Conservation (phyloP, 2,797 vertebrate species). For the Anabas testudineus region DNA sequence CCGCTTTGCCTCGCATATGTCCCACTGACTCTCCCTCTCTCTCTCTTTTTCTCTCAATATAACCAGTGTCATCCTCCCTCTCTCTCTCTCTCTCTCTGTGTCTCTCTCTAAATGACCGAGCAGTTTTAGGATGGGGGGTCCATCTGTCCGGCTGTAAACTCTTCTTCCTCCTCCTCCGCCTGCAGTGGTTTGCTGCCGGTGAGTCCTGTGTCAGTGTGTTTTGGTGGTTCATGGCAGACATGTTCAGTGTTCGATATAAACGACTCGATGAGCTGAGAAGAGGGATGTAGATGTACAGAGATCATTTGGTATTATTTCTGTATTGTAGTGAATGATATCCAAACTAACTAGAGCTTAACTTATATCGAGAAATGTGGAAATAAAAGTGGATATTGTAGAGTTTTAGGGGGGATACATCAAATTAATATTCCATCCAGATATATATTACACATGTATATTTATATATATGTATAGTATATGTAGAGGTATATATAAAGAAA, state of each 20-base stretch:
- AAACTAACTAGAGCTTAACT: conserved; percentile 1
- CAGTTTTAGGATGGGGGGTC: conserved; percentile 72
- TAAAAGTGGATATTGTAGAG: too few species aligned
- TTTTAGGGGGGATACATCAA: too few species aligned
- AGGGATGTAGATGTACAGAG: too few species aligned
- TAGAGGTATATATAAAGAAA: too few species aligned
- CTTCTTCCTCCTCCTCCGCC: conserved; percentile 51
- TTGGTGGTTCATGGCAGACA: conserved; percentile 45
- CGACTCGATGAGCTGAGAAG: background rate
- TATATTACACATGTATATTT: too few species aligned
- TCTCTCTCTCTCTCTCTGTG: conserved; percentile 33
- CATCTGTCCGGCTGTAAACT: conserved; percentile 71
- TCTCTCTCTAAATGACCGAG: conserved; percentile 70
- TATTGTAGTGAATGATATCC: too few species aligned
- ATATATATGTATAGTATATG: too few species aligned
- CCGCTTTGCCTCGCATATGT: conserved; percentile 83
- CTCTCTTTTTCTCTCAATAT: conserved; percentile 35
- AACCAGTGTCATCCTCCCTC: conserved; percentile 52
- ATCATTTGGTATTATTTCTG: too few species aligned
- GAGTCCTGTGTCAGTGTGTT: conserved; percentile 49
- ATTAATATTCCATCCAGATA: too few species aligned
- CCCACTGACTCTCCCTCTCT: conserved; percentile 64
- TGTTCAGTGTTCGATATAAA: conserved; percentile 32
- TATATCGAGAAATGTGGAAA: background rate
- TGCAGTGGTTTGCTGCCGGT: conserved; percentile 52